Conservation (phyloP, 2,113 vertebrate species). For the Paedocypris sp. region DNA sequence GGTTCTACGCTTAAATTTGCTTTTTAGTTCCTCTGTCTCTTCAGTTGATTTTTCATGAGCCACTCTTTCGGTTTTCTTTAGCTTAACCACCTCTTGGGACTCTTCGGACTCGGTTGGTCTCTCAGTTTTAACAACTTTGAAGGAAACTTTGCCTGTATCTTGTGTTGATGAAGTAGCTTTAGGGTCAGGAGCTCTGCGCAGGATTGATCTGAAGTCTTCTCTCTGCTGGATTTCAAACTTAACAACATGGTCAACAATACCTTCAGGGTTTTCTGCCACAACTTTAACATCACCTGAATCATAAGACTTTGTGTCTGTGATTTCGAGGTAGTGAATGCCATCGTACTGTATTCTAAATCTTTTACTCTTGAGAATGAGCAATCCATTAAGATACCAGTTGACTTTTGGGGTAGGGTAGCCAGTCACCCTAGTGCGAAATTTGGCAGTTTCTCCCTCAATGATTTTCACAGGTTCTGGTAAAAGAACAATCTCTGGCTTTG, state of each 20-base stretch:
- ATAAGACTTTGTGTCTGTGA: conserved; percentile 86
- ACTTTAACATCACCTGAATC: conserved; percentile 87
- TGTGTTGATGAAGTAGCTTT: conserved; percentile 56
- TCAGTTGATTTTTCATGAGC: conserved; percentile 79
- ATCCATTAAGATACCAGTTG: conserved; percentile 96
- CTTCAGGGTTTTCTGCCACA: conserved; percentile 84
- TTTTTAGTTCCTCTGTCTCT: conserved; percentile 86
- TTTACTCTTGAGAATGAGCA: conserved; percentile 96
- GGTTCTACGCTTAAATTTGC: conserved; percentile 94
- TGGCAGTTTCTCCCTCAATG: conserved; percentile 79
- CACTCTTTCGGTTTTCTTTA: conserved; percentile 84
- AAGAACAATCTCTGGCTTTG: conserved; percentile 86
- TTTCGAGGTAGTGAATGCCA: conserved; percentile 93
- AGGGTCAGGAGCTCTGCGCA: conserved; percentile 79
- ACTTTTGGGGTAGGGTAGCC: conserved; percentile 90
- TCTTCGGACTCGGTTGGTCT: conserved; percentile 62
- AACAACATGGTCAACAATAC: conserved; percentile 74
- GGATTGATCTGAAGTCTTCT: conserved; percentile 86
- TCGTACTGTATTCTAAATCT: conserved; percentile 87
- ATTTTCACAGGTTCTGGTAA: conserved; percentile 80
- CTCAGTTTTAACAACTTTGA: conserved; percentile 84
- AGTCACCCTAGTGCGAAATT: conserved; percentile 89
- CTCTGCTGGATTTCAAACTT: conserved; percentile 85
- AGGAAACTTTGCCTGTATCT: conserved; percentile 73
- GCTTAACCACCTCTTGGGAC: conserved; percentile 77